These are phyloP conservation scores for Syngnathus floridae DNA, from an alignment of 2,113 vertebrate genomes.

Conservation along the genomic window DNA sequence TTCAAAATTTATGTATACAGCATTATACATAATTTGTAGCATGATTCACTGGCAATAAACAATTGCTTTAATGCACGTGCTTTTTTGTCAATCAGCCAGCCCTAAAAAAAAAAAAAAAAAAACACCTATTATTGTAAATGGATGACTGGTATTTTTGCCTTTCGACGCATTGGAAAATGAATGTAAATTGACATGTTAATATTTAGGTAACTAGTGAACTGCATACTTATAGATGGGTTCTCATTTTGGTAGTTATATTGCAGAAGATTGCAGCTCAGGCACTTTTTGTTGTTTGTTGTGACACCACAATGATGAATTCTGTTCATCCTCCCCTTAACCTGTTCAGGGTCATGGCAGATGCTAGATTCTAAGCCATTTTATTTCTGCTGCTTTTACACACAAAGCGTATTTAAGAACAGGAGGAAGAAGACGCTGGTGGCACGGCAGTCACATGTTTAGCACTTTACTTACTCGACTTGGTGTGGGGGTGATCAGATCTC, in stretches of 20 bases:
- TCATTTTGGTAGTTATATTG: constrained; percentile 35
- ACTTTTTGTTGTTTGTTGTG: constrained; percentile 18
- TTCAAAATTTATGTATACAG: constrained; percentile 65
- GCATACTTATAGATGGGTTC: constrained; percentile 51
- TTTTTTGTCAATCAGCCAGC: constrained; percentile 64
- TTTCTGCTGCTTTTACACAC: background rate
- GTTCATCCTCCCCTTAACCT: background rate
- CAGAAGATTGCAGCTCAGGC: constrained; percentile 23
- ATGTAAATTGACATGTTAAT: constrained; percentile 64
- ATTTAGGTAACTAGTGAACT: constrained; percentile 44
- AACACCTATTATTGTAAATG: constrained; percentile 60
- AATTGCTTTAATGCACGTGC: constrained; percentile 69
- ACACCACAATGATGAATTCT: background rate
- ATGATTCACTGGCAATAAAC: constrained; percentile 60
- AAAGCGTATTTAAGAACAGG: too few species aligned
- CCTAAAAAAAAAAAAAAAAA: constrained; percentile 56
- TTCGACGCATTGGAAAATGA: constrained; percentile 62
- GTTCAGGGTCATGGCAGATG: background rate
- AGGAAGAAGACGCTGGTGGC: too few species aligned
- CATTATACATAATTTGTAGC: constrained; percentile 55
- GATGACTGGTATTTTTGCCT: constrained; percentile 57
- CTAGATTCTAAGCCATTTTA: background rate
- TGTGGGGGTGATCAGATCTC: background rate
- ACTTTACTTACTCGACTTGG: background rate
- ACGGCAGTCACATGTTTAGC: too few species aligned